A percentile compares a stretch with the other conserved stretches of the same genome.
These are phyloP conservation scores for Pseudomyrmex pallidus DNA, from an alignment of 1,140 invertebrate species.

Conservation along the genomic window DNA sequence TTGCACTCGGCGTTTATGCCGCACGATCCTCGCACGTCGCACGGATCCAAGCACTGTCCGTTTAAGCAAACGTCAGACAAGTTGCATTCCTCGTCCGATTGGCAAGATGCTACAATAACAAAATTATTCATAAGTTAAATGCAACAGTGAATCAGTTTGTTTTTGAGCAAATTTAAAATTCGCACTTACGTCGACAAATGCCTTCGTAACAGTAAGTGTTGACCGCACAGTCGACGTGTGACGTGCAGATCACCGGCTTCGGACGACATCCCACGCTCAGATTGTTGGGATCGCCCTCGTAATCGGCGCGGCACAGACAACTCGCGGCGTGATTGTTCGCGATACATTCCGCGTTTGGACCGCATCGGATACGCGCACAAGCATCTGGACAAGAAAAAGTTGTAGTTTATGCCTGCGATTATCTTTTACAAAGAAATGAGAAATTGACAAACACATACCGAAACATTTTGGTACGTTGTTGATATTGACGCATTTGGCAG, in stretches of 20 bases:
- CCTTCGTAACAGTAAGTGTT: conserved; percentile 93
- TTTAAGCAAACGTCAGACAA: conserved; percentile 91
- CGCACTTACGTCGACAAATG: conserved; percentile 91
- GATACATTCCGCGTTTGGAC: conserved; percentile 93
- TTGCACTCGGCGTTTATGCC: conserved; percentile 95
- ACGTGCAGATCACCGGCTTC: conserved; percentile 89
- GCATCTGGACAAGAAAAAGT: conserved; percentile 87
- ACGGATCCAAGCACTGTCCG: conserved; percentile 94
- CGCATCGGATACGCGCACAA: conserved; percentile 91
- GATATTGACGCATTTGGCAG: conserved; percentile 90
- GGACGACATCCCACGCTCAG: conserved; percentile 90
- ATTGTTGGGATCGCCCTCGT: conserved; percentile 90
- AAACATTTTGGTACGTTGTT: conserved; percentile 91
- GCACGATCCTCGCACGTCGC: conserved; percentile 90
- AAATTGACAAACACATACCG: conserved; percentile 80
- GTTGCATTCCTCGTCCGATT: conserved; percentile 92
- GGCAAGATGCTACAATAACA: conserved; percentile 89
- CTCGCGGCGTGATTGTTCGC: conserved; percentile 89
- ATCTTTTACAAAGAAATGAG: no score
- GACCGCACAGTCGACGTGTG: conserved; percentile 89
- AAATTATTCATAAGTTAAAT: conserved; percentile 6
- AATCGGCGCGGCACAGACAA: conserved; percentile 92
- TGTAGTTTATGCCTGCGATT: background rate
- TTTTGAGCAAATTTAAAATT: background rate
- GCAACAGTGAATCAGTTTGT: background rate